Conservation (phyloP, 2,113 vertebrate genomes). For the Bombycilla garrulus region DNA sequence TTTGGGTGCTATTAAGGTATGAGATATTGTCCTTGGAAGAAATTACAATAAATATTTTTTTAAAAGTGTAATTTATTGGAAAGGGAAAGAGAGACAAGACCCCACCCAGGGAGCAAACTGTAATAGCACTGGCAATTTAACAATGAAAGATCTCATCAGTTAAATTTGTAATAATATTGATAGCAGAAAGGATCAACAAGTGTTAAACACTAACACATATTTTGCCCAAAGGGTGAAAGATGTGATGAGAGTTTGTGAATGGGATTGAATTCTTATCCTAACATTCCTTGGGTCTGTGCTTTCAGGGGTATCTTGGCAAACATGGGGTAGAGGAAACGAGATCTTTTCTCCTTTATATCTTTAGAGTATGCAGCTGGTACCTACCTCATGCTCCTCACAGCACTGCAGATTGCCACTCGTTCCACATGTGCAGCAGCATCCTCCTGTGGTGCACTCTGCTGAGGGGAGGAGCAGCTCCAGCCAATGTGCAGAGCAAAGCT, state of each 20-base stretch:
- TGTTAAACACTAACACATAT: not conserved
- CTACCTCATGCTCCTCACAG: not conserved
- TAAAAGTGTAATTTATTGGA: not conserved
- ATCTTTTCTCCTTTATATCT: not conserved
- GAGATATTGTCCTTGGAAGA: not conserved
- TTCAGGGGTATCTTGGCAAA: not conserved
- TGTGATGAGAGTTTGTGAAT: not conserved
- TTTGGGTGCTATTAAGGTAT: not conserved
- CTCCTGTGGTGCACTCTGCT: not conserved
- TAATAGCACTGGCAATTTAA: not conserved
- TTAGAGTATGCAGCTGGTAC: accelerated
- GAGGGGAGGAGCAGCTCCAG: not conserved
- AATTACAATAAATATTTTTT: not conserved
- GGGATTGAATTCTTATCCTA: not conserved
- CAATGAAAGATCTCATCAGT: not conserved
- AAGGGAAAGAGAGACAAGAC: not conserved
- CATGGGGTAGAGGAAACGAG: not conserved
- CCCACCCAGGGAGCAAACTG: not conserved
- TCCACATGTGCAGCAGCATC: not conserved
- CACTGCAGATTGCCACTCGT: not conserved
- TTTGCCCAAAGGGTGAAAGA: not conserved
- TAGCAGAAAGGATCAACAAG: not conserved
- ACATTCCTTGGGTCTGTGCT: not conserved
- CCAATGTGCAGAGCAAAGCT: not conserved
- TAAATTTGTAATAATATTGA: not conserved